Evolutionary conservation across 2,888 invertebrate genomes (phyloP), one percentile per base, ranked within the genome.

Genomic region (Busseola fusca): DNA sequence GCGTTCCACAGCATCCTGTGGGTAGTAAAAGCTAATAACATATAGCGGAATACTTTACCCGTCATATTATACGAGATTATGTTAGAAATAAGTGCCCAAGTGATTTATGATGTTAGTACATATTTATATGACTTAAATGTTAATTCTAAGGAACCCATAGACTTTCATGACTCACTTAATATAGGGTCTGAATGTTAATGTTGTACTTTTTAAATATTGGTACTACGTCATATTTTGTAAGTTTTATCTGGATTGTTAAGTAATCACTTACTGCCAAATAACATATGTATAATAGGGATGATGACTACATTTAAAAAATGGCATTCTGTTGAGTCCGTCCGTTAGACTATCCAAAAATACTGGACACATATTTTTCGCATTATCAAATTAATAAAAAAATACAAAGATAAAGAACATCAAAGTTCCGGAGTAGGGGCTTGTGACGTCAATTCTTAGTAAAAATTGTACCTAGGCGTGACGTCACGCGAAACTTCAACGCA

Each of bases 51-150:
- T 69, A 75, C 79, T 70, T 65, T 63, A 58, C 45, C 74, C 66
- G 68, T 71, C 79, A 56, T 70, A 60, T 60, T 62, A 27, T 69
- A 59, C 30, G 45, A 65, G 68, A 74, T 70, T 70, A 59, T 65
- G 62, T 63, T 50, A 58, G 58, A 75, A 75, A 75, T 75, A 75
- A 79, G 80, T 79, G 68, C 68, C 27, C 27, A 7, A 5, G 25
- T 71, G 80, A 79, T 79, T 79, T 79, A 75, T 75, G 42, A 65
- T 63, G 62, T 58, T 56, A 63, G 60, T 58, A 72, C 56, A 60
- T 60, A 52, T 67, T 60, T 77, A 64, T 68, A 72, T 45, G 54
- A 72, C 58, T 72, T 57, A 60, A 67, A 59, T 64, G 54, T 60
- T n/a, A 56, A 59, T 34, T 34, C 37, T 34, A 40, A 18, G 27